phyloP scores from a whole-genome alignment of 2,888 invertebrate genomes.

The Latrodectus hesperus region DNA sequence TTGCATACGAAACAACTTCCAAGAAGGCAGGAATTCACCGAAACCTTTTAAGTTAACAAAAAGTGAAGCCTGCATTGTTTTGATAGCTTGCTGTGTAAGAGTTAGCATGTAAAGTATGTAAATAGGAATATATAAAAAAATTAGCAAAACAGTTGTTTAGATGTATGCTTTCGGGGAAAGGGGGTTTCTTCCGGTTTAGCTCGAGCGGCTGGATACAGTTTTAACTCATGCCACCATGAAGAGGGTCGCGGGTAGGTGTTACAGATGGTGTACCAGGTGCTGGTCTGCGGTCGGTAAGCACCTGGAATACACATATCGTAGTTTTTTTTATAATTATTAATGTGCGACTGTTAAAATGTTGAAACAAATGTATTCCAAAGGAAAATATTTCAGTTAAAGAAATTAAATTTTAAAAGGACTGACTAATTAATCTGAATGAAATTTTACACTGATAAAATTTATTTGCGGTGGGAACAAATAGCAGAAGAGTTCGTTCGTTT shows the following conservation, averaged over 20 bases:
- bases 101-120: not conserved
- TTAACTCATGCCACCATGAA: slow-evolving; percentile 1
- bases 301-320: slow-evolving; percentile 37
- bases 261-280: slow-evolving; percentile 65
- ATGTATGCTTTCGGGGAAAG: not conserved
- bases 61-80: too few species aligned
- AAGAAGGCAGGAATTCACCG: too few species aligned
- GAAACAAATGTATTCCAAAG: not conserved
- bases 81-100: too few species aligned
- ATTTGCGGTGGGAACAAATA: too few species aligned
- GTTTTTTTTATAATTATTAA: slow-evolving; percentile 19
- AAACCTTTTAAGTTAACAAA: too few species aligned
- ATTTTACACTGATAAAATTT: too few species aligned
- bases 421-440: not conserved
- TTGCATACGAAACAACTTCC: too few species aligned
- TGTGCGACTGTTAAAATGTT: slow-evolving; percentile 17
- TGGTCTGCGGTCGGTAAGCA: slow-evolving; percentile 22
- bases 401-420: not conserved
- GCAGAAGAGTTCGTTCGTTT: too few species aligned
- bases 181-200: slow-evolving; percentile 15
- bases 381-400: too few species aligned
- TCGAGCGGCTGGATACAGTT: not conserved
- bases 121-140: not conserved
- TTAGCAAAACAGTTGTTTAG: not conserved
- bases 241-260: slow-evolving; percentile 8